Evolutionary conservation across 1,140 invertebrate genomes (phyloP).

Genomic region (Drosophila guanche): DNA sequence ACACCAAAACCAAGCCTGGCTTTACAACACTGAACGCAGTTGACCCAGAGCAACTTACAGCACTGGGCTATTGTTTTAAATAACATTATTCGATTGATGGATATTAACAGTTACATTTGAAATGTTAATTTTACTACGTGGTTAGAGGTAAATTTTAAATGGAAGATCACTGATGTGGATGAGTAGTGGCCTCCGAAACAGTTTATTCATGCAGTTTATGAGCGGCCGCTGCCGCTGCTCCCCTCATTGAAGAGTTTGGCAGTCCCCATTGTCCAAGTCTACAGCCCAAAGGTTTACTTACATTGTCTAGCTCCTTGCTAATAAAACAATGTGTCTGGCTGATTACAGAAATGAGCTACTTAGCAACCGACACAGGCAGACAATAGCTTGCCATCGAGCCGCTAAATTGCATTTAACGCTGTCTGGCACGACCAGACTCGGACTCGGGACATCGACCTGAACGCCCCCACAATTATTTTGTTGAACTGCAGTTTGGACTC

Average conservation of each 20-base stretch:
- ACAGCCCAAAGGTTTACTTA: constrained; percentile 12
- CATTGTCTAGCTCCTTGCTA: constrained; percentile 22
- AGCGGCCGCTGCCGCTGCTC: too few species aligned
- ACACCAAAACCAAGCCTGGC: constrained; percentile 17
- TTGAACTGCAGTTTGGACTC: constrained; percentile 50
- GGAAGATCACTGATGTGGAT: too few species aligned
- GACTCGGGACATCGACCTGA: constrained; percentile 15
- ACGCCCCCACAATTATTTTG: constrained; percentile 37
- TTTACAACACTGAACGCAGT: constrained; percentile 1
- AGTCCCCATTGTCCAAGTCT: too few species aligned
- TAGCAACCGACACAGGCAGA: constrained; percentile 17
- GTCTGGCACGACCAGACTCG: constrained; percentile 36
- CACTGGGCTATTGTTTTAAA: constrained; percentile 15
- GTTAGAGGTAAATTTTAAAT: too few species aligned
- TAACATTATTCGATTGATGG: constrained; percentile 17
- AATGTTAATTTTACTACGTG: background rate
- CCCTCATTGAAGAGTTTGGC: too few species aligned
- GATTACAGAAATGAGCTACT: constrained; percentile 36
- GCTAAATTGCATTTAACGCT: constrained; percentile 19
- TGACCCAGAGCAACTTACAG: constrained; percentile 6
- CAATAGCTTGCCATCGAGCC: constrained; percentile 16
- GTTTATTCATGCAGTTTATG: too few species aligned
- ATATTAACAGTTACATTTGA: background rate
- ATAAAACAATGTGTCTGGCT: constrained; percentile 57
- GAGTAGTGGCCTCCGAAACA: too few species aligned